Evolutionary conservation across 2,888 invertebrate genomes (phyloP).

Genomic region (Acleris emargana): DNA sequence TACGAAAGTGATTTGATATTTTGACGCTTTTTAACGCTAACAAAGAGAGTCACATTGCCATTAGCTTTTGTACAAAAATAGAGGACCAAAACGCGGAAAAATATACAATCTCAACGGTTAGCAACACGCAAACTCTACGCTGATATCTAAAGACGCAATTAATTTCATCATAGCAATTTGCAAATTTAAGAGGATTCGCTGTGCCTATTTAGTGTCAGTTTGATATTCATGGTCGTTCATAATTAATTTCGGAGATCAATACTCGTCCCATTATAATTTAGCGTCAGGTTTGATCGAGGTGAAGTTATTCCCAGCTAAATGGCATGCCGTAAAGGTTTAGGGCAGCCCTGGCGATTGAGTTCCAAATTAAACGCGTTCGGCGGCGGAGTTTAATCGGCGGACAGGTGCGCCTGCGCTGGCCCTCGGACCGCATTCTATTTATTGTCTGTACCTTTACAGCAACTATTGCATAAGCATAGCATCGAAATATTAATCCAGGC

Average conservation of each 20-base stretch:
- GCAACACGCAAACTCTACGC: too few species aligned
- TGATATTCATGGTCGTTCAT: constrained; percentile 12
- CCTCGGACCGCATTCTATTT: constrained; percentile 60
- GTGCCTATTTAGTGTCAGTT: constrained; percentile 4
- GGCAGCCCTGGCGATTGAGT: constrained; percentile 50
- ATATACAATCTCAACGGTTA: too few species aligned
- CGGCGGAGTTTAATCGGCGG: constrained; percentile 68
- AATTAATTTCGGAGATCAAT: constrained; percentile 31
- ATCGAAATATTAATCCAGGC: neutral
- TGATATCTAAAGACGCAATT: too few species aligned
- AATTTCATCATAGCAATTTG: neutral
- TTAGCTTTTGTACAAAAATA: too few species aligned
- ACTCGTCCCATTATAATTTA: constrained; percentile 24
- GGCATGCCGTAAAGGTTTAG: constrained; percentile 31
- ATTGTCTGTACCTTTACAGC: constrained; percentile 56
- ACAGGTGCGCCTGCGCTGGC: constrained; percentile 65
- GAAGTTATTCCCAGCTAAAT: constrained; percentile 25
- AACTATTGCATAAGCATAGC: constrained; percentile 30
- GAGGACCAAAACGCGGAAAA: too few species aligned
- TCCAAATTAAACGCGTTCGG: constrained; percentile 62
- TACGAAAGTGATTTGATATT: too few species aligned
- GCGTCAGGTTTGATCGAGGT: constrained; percentile 25
- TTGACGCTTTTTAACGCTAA: too few species aligned
- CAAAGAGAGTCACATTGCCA: too few species aligned
- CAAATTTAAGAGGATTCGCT: neutral